Percentiles rank a stretch among this genome's conserved stretches.
Evolutionary conservation across 1,140 invertebrate genomes (phyloP).

Genomic region (Neelides sp.): DNA sequence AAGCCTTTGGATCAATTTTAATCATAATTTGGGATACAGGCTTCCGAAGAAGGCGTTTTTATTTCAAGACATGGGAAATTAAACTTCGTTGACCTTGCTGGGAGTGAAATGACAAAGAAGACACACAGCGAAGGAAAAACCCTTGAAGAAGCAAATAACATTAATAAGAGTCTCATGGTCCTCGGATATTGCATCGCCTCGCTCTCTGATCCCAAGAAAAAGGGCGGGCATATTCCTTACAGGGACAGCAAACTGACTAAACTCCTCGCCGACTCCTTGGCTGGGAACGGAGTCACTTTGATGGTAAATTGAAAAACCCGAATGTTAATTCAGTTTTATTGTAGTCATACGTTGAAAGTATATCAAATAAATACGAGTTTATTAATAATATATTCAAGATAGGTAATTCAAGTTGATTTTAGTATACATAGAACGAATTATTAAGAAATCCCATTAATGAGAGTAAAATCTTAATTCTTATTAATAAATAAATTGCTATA

Average conservation of each 20-base stretch:
- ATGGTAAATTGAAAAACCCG: constrained; percentile 56
- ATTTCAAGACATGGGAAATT: constrained; percentile 78
- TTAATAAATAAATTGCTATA: too few species aligned
- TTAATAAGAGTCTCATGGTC: constrained; percentile 91
- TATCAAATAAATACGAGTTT: not conserved
- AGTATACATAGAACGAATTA: too few species aligned
- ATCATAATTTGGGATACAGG: constrained; percentile 32
- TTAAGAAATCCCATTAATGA: too few species aligned
- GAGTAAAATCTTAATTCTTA: too few species aligned
- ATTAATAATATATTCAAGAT: not conserved
- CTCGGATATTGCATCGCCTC: constrained; percentile 88
- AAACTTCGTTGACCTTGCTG: constrained; percentile 88
- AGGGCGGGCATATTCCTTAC: constrained; percentile 77
- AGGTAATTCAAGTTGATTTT: too few species aligned
- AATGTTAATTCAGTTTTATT: too few species aligned
- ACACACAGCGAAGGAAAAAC: constrained; percentile 84
- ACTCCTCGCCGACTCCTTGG: constrained; percentile 80
- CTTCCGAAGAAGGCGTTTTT: constrained; percentile 60
- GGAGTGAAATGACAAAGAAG: constrained; percentile 85
- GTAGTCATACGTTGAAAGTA: too few species aligned
- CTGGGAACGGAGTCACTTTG: constrained; percentile 81
- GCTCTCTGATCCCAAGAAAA: constrained; percentile 67
- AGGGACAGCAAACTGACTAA: constrained; percentile 87
- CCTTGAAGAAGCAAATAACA: constrained; percentile 85
- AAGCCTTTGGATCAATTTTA: not conserved